Evolutionary conservation across 53 echinoderm and acorn worm genomes (phyloP), one percentile per base, ranked within the genome.

Genomic region (Zoroaster sp.): DNA sequence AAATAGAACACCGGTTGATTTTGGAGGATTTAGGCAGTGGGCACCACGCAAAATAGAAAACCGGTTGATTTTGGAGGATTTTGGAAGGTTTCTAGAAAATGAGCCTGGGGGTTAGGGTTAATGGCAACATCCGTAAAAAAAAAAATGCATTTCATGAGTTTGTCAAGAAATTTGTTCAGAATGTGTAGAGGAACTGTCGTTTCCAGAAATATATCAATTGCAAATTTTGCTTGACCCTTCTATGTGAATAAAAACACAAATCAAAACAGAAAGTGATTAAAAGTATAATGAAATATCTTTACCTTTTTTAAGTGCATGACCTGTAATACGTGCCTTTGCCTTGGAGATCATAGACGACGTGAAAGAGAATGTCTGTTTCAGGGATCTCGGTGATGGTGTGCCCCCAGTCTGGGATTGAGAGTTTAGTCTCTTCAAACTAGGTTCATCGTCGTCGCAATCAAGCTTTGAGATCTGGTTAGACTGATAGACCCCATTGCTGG

Each of bases 291-390:
- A 12, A 34, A 35, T 12, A 12, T 18, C 32, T 83, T 83, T 85
- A 85, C 85, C 85, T 85, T 70, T 85, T 40, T 49, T 85, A 17
- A 51, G 1, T 47, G 72, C 71, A 8, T 49, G 85, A 35, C 85
- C 85, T 51, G 85, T 37, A 11, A 85, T 47, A 15, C 45, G 59
- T 32, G 87, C 74, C 65, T 87, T 87, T 39, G 87, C 74, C 75
- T 75, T 87, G 87, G 75, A 87, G 30, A 87, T 25, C 30, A 87
- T 74, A 6, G 66, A 59, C 14, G 87, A 87, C 18, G 66, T 75
- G 87, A 74, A 87, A 13, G 87, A 87, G 51, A 73, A 86, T 18
- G 74, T 63, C 20, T 25, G 41, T 25, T 75, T 87, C 4, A 87
- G 40, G 34, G 74, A 87, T 63, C 75, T 75, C 7, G 74, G 75